phyloP scores from a whole-genome alignment of 2,888 invertebrate species.

The Agriopis leucophaearia region DNA sequence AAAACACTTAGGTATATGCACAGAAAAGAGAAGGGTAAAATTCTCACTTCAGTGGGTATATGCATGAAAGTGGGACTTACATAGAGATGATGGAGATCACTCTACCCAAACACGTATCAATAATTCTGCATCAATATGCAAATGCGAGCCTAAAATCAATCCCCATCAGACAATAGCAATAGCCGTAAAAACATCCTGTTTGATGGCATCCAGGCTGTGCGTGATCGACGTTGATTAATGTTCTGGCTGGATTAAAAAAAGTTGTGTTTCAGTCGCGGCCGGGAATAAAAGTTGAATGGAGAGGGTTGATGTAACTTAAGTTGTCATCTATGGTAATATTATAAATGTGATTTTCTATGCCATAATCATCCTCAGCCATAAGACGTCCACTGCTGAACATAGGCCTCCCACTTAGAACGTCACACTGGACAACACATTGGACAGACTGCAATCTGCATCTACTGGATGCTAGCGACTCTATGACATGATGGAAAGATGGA shows the following conservation, averaged over 20 bases:
- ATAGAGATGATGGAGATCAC: not conserved
- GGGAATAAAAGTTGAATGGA: conserved; percentile 54
- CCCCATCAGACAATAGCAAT: conserved; percentile 41
- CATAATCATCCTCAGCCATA: too few species aligned
- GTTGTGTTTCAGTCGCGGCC: conserved; percentile 77
- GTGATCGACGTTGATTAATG: conserved; percentile 86
- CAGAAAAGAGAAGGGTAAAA: too few species aligned
- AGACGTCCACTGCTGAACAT: too few species aligned
- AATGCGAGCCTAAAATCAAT: conserved; percentile 33
- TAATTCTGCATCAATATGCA: conserved; percentile 15
- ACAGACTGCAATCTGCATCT: too few species aligned
- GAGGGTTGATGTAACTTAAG: conserved; percentile 27
- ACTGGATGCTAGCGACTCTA: too few species aligned
- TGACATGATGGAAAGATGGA: too few species aligned
- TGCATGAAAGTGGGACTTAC: not conserved
- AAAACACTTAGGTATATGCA: too few species aligned
- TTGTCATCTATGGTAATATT: not conserved
- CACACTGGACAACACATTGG: too few species aligned
- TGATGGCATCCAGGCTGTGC: conserved; percentile 61
- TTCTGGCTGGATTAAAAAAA: conserved; percentile 79
- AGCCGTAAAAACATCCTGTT: conserved; percentile 42
- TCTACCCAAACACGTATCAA: conserved; percentile 1
- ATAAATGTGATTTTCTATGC: too few species aligned
- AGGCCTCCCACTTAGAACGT: too few species aligned
- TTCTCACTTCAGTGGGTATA: too few species aligned